Base-by-base conservation (phyloP, 2,888 invertebrate genomes). In the Metellina segmentata region DNA sequence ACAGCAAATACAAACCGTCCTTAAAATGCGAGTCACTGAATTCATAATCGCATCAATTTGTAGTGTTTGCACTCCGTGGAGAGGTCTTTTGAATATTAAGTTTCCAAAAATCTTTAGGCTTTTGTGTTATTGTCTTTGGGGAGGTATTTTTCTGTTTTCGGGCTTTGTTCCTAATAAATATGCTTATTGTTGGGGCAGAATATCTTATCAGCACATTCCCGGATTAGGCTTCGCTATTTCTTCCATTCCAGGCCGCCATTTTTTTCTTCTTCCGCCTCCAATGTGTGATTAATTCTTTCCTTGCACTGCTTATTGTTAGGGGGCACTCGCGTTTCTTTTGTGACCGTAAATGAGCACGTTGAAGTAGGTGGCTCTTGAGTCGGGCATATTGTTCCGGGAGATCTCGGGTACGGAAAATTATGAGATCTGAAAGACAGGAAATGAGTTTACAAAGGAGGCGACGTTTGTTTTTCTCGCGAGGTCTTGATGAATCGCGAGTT, bases 1-100 rank as follows among this genome's bases (percentile, higher is more conserved):
- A 78, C 61, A 51, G 52, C 71, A 72, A 82, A 82, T 7, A 70
- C 86, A 86, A 86, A 86, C 86, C 70, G 51, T 74, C 78, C 78
- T 78, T 86, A 69, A 75, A 85, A 85, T 72, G 71, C 72, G 19
- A 71, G 72, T 20, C 71, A 7, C 82, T n/a, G 20, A 19, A 48
- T 82, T 72, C 52, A 8, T 82, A 77, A 77, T 77, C 77, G 19
- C 49, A 52, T 77, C 77, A 77, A 77, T 77, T 51, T 49, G 77
- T 9, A 9, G 52, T 82, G 19, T 82, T 82, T 82, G 70, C 82
- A 71, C 72, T 34, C 34, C 34, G 34, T 34, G 34, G 34, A 5
- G 61, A 5, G 61, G 61, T 61, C 61, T 61, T 61, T 61, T 61
- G 61, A 61, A 61, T 61, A 61, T 9, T 34, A 34, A 34, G 16